These are phyloP conservation scores for Brachionus sp. DNA, from an alignment of 1,140 invertebrate species.

Conservation along the genomic window DNA sequence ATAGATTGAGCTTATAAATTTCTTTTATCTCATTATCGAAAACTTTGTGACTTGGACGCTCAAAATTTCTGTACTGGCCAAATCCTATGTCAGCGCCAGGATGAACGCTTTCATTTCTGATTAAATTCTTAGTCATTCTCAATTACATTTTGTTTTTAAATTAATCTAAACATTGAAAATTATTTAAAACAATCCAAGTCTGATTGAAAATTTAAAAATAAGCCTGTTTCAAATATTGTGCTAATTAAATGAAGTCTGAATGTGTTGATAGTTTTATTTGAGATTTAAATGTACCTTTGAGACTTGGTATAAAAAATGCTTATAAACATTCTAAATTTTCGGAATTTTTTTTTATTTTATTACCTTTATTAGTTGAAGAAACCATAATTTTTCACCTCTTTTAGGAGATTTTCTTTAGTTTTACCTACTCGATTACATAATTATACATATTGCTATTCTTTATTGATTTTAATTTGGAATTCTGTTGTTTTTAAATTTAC, in stretches of 20 bases:
- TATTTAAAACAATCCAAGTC: neutral
- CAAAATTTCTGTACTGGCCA: neutral
- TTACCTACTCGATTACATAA: neutral
- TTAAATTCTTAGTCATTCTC: conserved; percentile 9
- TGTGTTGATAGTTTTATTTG: neutral
- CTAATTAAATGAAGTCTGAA: neutral
- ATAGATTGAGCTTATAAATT: neutral
- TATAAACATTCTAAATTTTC: neutral
- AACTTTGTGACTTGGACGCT: neutral
- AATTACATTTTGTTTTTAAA: neutral
- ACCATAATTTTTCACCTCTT: neutral
- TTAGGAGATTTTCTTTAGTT: neutral
- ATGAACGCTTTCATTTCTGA: neutral
- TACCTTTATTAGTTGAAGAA: neutral
- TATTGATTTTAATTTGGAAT: neutral
- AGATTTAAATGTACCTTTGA: neutral
- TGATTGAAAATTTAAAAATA: neutral
- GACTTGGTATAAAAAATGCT: neutral
- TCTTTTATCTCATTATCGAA: conserved; percentile 5
- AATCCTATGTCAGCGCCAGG: neutral
- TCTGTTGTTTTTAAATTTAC: neutral
- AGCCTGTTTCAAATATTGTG: neutral
- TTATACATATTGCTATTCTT: neutral
- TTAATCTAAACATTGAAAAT: neutral
- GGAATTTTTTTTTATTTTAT: neutral